Percentiles rank a stretch among this genome's conserved stretches.
Evolutionary conservation across 2,113 vertebrate genomes (phyloP).

Genomic region (Monopterus albus): DNA sequence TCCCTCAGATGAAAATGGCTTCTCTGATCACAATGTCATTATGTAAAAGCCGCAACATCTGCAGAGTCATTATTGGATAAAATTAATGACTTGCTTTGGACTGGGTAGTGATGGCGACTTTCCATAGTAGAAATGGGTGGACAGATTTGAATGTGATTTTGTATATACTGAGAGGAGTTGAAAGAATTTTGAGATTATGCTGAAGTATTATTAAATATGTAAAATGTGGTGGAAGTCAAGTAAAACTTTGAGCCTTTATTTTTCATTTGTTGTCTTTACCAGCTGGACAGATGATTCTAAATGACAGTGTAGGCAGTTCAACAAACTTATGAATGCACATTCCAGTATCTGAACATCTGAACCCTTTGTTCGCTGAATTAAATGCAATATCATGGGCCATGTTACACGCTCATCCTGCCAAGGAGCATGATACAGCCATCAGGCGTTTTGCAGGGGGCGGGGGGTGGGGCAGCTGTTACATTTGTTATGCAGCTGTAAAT

Average conservation of each 20-base stretch:
- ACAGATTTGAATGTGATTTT: conserved; percentile 46
- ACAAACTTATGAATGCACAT: not conserved
- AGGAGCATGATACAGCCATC: conserved; percentile 59
- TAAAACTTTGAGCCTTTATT: conserved; percentile 2
- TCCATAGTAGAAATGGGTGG: conserved; percentile 35
- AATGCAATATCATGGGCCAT: conserved; percentile 61
- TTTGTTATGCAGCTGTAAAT: conserved; percentile 68
- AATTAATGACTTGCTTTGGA: conserved; percentile 48
- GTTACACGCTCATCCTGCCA: conserved; percentile 55
- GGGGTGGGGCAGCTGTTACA: conserved; percentile 73
- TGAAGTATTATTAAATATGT: conserved; percentile 31
- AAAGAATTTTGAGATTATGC: conserved; percentile 36
- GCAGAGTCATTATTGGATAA: conserved; percentile 54
- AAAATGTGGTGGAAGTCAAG: conserved; percentile 16
- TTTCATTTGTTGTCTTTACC: conserved; percentile 15
- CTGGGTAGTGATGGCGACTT: conserved; percentile 28
- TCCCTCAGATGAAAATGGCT: conserved; percentile 49
- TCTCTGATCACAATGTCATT: conserved; percentile 57
- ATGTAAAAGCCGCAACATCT: conserved; percentile 48
- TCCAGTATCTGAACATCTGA: not conserved
- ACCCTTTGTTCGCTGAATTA: conserved; percentile 41
- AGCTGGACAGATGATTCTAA: conserved; percentile 22
- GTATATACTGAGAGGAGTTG: conserved; percentile 31
- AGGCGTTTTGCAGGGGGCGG: conserved; percentile 63
- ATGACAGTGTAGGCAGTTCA: conserved; percentile 35